Base-by-base conservation (phyloP, 2,888 invertebrate genomes). In the Rapana venosa region DNA sequence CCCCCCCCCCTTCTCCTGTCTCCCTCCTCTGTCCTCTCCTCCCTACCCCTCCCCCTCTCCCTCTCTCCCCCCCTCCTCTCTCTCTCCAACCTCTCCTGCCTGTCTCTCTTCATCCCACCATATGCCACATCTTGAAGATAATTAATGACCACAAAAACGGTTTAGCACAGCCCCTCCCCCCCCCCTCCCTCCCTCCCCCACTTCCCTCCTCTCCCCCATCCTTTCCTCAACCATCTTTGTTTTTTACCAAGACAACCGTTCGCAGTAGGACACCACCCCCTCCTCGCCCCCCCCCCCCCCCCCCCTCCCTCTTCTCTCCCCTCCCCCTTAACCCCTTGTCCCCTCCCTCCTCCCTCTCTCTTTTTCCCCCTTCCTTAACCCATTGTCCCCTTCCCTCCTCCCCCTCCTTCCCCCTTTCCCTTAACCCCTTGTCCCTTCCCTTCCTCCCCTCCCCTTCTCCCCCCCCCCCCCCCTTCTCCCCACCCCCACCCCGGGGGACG, bases 401-500 rank as follows among this genome's bases (percentile, higher is more conserved):
- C 58, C 79, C 56, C 81, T 17, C 81, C 30, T 6, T 30, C 11
- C 30, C 58, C 74, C 56, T 36, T 15, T 17, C 11, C n/a, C 66
- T n/a, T 6, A 6, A 30, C 79, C 79, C 4, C 22, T 61, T 61
- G 8, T 30, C 86, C 61, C 86, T 30, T 32, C 61, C 86, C 61
- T 30, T 61, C 32, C 61, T 61, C 32, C 11, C 26, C 6, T 70
- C 15, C 35, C 36, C 11, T 22, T 35, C 70, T 22, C 32, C 47
- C 22, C n/a, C 61, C 36, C 87, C 36, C 87, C 1, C 2, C 32
- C 70, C 26, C 87, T 22, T 1, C 30, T 66, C 35, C 84, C 84
- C 35, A 47, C n/a, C n/a, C 56, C 47, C 66, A 83, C 89, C 90
- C 87, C 58, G 66, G 89, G 89, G 89, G 87, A 84, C 74, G 70